These are phyloP conservation scores for Pseudomyrmex cubaensis DNA, from an alignment of 1,140 invertebrate genomes.

Conservation along the genomic window DNA sequence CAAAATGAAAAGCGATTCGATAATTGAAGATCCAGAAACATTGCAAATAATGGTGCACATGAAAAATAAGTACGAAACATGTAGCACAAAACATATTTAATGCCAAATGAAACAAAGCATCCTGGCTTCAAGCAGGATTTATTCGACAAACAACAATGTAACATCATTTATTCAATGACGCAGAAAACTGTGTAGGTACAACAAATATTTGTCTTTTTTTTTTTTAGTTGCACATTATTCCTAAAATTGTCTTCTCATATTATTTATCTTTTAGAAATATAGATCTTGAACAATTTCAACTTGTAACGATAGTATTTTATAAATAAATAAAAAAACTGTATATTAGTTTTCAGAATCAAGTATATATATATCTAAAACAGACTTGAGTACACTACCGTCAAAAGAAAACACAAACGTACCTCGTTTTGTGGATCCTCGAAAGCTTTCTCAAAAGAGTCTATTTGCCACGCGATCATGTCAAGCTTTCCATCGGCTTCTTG, in stretches of 20 bases:
- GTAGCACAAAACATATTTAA: slow-evolving; percentile 9
- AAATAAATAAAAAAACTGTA: too few species aligned
- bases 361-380: slow-evolving; percentile 29
- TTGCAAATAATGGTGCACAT: slow-evolving; percentile 35
- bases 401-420: slow-evolving; percentile 64
- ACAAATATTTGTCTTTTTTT: slow-evolving; percentile 7
- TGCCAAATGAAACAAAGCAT: slow-evolving; percentile 9
- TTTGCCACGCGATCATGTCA: slow-evolving; percentile 83
- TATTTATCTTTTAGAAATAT: background rate
- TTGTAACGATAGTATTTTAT: too few species aligned
- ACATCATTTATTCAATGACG: slow-evolving; percentile 19
- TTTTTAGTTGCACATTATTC: slow-evolving; percentile 18
- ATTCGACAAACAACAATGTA: background rate
- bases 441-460: slow-evolving; percentile 84
- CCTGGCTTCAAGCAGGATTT: slow-evolving; percentile 57
- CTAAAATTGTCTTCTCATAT: background rate
- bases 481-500: slow-evolving; percentile 82
- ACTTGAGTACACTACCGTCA: slow-evolving; percentile 1
- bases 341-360: too few species aligned
- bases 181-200: slow-evolving; percentile 2
- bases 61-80: slow-evolving; percentile 15
- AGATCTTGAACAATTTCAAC: background rate
- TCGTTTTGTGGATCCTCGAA: slow-evolving; percentile 81
- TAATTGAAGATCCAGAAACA: slow-evolving; percentile 39
- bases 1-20: slow-evolving; percentile 61